Base-by-base conservation (phyloP, 2,797 vertebrate species). In the Melanotaenia maccullochi region DNA sequence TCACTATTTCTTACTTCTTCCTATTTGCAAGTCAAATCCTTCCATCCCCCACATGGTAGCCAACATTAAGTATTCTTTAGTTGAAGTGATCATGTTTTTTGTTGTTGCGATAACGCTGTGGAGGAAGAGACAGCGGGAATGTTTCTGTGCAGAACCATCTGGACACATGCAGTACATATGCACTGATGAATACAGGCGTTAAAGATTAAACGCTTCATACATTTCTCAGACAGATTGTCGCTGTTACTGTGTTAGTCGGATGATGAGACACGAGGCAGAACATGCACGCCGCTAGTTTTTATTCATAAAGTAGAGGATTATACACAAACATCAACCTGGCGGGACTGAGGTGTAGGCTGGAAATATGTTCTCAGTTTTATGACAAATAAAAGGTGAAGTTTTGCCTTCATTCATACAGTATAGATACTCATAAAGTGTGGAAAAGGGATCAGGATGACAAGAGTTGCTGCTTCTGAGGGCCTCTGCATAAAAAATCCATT, bases 11-110 rank as follows among this genome's bases (percentile, higher is more conserved):
- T 28, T 76, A 74, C 63, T 76, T 40, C 18, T 58, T 4, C 67
- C 56, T 69, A 69, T 87, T 84, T 88, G 83, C 85, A 83, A 87
- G 85, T 87, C 74, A 82, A 75, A 87, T 82, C 32, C 30, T 30
- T 52, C 32, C n/a, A 63, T 18, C n/a, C 42, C 59, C 57, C 52
- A 68, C 66, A 73, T 20, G 38, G 76, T 71, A 69, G 51, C 52
- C 63, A 55, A 22, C 68, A 40, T 70, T 84, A 64, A 60, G 58
- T 66, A 81, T 72, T 81, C 75, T 78, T 56, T 5, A 2, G 68
- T 56, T 71, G 58, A 63, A 62, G 47, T 25, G 72, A 61, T 84
- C 22, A 6, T 36, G 20, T 71, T 70, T 49, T 71, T 52, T 38
- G 38, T 16, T 40, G 36, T 38, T 12, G 40, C 33, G 22, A 28